Conservation (phyloP, 2,797 vertebrate species). For the Aphelocoma californica region DNA sequence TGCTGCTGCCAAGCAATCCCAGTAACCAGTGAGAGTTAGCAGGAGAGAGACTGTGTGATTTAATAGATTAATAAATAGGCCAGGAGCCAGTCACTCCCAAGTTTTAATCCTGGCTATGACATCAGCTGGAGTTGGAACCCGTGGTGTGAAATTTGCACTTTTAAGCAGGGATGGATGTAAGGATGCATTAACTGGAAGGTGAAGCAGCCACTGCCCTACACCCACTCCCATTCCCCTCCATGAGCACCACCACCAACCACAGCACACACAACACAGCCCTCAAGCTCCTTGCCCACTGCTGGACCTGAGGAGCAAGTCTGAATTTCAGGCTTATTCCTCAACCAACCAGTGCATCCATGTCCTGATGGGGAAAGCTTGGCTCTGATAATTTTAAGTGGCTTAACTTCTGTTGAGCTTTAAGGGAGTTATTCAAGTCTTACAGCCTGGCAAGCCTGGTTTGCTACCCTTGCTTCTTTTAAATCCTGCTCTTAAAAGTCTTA, state of each 20-base stretch:
- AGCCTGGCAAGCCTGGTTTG: not conserved
- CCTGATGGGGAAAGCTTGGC: not conserved
- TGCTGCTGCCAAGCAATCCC: constrained; percentile 48
- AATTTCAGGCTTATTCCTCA: not conserved
- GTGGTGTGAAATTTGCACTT: not conserved
- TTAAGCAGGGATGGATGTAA: not conserved
- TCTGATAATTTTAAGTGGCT: not conserved
- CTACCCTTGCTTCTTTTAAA: not conserved
- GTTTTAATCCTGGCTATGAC: constrained; percentile 24
- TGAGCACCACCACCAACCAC: not conserved
- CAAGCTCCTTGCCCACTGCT: not conserved
- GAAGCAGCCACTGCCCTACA: not conserved
- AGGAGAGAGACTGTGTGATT: constrained; percentile 4
- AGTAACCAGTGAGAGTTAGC: not conserved
- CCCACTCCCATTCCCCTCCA: not conserved
- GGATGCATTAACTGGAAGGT: not conserved
- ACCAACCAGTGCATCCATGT: accelerated
- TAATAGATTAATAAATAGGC: constrained; percentile 46
- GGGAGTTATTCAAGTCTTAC: not conserved
- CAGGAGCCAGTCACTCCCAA: constrained; percentile 14
- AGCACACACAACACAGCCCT: not conserved
- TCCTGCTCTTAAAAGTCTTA: not conserved
- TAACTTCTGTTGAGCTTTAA: not conserved
- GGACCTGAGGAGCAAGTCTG: not conserved
- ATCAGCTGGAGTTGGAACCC: not conserved